Base-by-base conservation (phyloP, 2,113 vertebrate species). In the Silurus glanis region DNA sequence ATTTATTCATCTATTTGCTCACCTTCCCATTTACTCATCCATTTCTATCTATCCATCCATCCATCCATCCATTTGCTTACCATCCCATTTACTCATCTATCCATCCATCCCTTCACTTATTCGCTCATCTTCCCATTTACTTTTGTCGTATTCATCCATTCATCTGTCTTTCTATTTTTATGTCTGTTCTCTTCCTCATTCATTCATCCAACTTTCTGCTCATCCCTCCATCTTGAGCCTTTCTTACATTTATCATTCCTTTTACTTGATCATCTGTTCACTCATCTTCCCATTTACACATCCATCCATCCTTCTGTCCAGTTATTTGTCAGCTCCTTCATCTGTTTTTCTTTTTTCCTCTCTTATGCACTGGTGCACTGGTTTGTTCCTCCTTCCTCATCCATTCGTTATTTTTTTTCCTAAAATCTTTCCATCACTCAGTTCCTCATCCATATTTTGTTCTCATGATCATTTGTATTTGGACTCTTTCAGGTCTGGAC, bases 401-500 rank as follows among this genome's bases (percentile, higher is more conserved):
- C 23, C n/a, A 8, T 66, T 66, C 62, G 4, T n/a, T 9, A 23
- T n/a, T 69, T 6, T 6, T 5, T 45, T 37, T 19, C 2, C 28
- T 2, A 5, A 23, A 37, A 14, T n/a, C 64, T 67, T 17, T 58
- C 13, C 14, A 2, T 58, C 6, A 4, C 59, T 21, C 6, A 2
- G 7, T 61, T 19, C 8, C 0, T 61, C 19, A 23, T 21, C 64
- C 64, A 23, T 12, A 23, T 69, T 2, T 14, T 4, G 45, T 49
- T 19, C 8, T 74, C 45, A 21, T 19, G 16, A 8, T 19, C 3
- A 9, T 1, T 16, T 17, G 1, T 83, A 17, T 62, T 47, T 69
- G 67, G 37, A 49, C 25, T 28, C 45, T 58, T 83, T 75, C 80
- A 97, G 96, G 95, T 90, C 91, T 97, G 92, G 95, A 97, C 0